Evolutionary conservation across 2,888 invertebrate genomes (phyloP), one percentile per base, ranked within the genome.

Genomic region (Hipparchia sbordonii): DNA sequence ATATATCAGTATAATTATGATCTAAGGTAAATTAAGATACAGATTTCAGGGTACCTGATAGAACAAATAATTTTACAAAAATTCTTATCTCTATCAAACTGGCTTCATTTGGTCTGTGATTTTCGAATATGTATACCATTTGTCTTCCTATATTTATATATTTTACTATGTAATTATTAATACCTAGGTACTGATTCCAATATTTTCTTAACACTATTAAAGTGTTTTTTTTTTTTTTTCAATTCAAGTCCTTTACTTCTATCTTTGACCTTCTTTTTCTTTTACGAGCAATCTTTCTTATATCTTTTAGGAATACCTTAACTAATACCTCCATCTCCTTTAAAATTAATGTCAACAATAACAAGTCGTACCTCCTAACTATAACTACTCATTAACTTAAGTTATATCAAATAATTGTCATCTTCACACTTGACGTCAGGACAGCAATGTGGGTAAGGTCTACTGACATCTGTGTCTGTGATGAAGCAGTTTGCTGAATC

Each of bases 381-480:
- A 62, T 51, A 7, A 6, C 63, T 66, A 71, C 12, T 61, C n/a
- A 23, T 67, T 39, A 39, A 60, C 39, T 45, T 63, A 54, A 52
- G 67, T 73, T 81, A 79, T 66, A 77, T 65, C 6, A 82, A 74
- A 8, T 79, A 82, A 74, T 90, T 91, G 33, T 90, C 89, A 6
- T 81, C 9, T 63, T 88, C 87, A 76, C 91, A 91, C 73, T 83
- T 84, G 51, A 89, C 59, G 0, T 76, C 69, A 2, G 83, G 82
- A 79, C 91, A 92, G 76, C 91, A 91, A 1, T 75, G 70, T 0
- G 91, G 91, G 72, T 91, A 87, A 0, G 87, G 84, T 73, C 82
- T 85, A 13, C 80, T 85, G 1, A 79, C 72, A 62, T 91, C 88
- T 52, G 7, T 73, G 0, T 84, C 80, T 5, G 87, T 87, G 9